phyloP scores from a whole-genome alignment of 92 coral and sea anemone genomes.

The Heliopora coerulea region DNA sequence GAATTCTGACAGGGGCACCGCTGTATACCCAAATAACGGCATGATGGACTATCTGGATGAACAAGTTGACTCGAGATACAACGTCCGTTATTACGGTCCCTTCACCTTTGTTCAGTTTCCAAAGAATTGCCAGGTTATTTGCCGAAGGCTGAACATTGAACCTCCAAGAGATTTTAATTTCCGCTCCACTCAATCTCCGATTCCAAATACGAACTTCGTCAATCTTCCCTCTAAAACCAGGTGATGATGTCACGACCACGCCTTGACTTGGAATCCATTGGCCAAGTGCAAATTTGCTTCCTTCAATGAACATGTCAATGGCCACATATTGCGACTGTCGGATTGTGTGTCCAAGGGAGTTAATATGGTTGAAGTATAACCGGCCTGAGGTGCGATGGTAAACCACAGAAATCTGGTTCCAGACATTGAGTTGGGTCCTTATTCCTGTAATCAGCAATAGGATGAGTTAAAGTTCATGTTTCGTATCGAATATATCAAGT shows the following conservation, averaged over 20 bases:
- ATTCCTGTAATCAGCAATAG: conserved; percentile 16
- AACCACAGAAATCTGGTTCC: conserved; percentile 82
- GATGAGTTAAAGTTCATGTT: too few species aligned
- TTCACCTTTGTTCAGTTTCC: conserved; percentile 93
- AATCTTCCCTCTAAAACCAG: conserved; percentile 81
- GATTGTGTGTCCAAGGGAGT: conserved; percentile 58
- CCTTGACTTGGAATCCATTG: conserved; percentile 93
- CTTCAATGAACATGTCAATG: conserved; percentile 54
- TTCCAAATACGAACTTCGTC: conserved; percentile 96
- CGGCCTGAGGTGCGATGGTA: conserved; percentile 77
- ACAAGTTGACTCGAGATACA: conserved; percentile 67
- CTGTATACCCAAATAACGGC: conserved; percentile 84
- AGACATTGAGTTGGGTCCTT: conserved; percentile 22
- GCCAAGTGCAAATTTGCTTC: conserved; percentile 76
- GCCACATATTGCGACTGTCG: conserved; percentile 43
- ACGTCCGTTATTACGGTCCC: conserved; percentile 64
- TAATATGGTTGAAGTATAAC: conserved; percentile 64
- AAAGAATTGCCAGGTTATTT: conserved; percentile 67
- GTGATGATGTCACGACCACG: conserved; percentile 49
- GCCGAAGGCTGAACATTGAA: conserved; percentile 61
- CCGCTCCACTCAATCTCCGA: conserved; percentile 68
- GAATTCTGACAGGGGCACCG: conserved; percentile 59
- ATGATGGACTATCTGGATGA: conserved; percentile 63
- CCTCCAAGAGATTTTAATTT: conserved; percentile 67
- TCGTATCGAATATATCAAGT: too few species aligned